A percentile compares a stretch with the other conserved stretches of the same genome.
These are phyloP conservation scores for Coelinius sp. DNA, from an alignment of 2,888 invertebrate species.

Conservation along the genomic window DNA sequence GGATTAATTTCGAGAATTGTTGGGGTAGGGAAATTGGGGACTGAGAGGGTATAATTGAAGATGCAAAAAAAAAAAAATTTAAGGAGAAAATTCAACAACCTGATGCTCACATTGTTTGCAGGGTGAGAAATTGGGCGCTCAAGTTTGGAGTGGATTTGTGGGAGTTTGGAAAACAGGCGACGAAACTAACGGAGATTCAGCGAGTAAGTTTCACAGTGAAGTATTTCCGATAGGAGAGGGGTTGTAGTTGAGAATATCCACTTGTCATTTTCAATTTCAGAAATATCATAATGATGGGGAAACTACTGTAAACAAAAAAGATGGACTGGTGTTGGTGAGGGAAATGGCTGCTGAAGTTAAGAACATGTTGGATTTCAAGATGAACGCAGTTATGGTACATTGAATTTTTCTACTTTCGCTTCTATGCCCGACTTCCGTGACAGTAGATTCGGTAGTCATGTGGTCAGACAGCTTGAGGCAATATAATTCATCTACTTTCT, in stretches of 20 bases:
- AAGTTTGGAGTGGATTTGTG: conserved; percentile 92
- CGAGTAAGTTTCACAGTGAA: conserved; percentile 76
- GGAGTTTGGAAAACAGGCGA: conserved; percentile 90
- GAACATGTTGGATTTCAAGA: conserved; percentile 94
- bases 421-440: neutral
- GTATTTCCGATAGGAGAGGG: conserved; percentile 15
- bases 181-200: conserved; percentile 90
- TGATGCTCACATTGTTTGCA: conserved; percentile 67
- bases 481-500: no score
- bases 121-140: conserved; percentile 93
- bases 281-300: conserved; percentile 83
- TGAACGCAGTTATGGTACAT: conserved; percentile 91
- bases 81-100: conserved; percentile 28
- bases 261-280: conserved; percentile 68
- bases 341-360: conserved; percentile 93
- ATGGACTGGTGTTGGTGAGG: conserved; percentile 86
- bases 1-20: neutral
- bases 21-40: neutral
- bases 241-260: neutral
- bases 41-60: neutral
- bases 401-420: neutral
- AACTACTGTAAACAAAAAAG: conserved; percentile 85
- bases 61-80: neutral
- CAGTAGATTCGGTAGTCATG: neutral
- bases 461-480: neutral